A percentile compares a stretch with the other conserved stretches of the same genome.
These are phyloP conservation scores for Leptinotarsa rubiginosa DNA, from an alignment of 2,888 invertebrate genomes.

Conservation along the genomic window DNA sequence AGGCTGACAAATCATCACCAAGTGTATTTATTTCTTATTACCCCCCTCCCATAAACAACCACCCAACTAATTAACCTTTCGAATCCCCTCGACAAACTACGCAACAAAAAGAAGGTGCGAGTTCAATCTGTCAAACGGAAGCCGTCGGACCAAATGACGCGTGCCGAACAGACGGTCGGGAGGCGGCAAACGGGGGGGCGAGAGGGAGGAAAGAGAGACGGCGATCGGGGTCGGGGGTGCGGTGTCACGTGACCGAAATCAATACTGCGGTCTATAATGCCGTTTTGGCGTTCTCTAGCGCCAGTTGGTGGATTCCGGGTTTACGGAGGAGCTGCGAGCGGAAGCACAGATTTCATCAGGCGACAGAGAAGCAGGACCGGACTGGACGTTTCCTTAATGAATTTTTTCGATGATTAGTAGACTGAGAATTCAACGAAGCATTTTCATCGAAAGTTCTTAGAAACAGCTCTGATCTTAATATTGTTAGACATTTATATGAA, in stretches of 20 bases:
- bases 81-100: too few relatives aligned
- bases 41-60: too few relatives aligned
- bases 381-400: not conserved
- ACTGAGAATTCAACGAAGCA: too few relatives aligned
- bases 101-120: not conserved
- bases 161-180: constrained; percentile 27
- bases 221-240: constrained; percentile 31
- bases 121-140: constrained; percentile 57
- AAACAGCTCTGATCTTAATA: too few relatives aligned
- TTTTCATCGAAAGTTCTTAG: too few relatives aligned
- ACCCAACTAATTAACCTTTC: too few relatives aligned
- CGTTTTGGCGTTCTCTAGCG: constrained; percentile 37
- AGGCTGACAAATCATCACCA: too few relatives aligned
- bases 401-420: too few relatives aligned
- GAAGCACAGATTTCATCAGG: constrained; percentile 48
- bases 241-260: constrained; percentile 56
- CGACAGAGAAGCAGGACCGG: constrained; percentile 30
- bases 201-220: constrained; percentile 27
- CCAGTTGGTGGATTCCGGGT: constrained; percentile 47
- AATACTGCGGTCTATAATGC: constrained; percentile 60
- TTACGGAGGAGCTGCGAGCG: constrained; percentile 46
- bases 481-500: too few relatives aligned
- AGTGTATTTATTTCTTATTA: too few relatives aligned
- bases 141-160: constrained; percentile 42
- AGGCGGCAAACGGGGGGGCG: constrained; percentile 29